phyloP scores from a whole-genome alignment of 2,888 invertebrate genomes.

The Ormyrus nitidulus region DNA sequence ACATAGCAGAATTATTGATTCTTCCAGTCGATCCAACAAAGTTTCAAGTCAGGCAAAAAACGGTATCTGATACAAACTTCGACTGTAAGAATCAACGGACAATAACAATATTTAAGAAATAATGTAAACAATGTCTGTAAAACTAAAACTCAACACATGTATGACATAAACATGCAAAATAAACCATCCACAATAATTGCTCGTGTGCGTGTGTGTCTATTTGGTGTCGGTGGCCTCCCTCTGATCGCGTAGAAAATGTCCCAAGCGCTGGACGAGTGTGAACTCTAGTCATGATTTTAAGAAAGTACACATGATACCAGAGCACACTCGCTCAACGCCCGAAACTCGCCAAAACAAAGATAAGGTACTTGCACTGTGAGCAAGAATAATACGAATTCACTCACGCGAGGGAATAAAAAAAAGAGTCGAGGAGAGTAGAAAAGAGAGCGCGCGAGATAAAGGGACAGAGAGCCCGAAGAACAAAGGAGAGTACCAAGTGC shows the following conservation, averaged over 20 bases:
- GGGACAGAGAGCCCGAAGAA: conserved; percentile 29
- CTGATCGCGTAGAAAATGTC: conserved; percentile 44
- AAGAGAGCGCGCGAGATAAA: background rate
- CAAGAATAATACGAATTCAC: background rate
- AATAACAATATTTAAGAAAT: background rate
- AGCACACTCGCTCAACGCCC: conserved; percentile 69
- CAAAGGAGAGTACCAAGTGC: conserved; percentile 30
- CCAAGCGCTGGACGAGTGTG: conserved; percentile 71
- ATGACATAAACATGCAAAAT: no score
- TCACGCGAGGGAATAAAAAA: background rate
- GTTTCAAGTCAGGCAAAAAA: background rate
- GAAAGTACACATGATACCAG: conserved; percentile 69
- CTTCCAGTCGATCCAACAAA: conserved; percentile 2
- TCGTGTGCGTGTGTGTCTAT: conserved; percentile 13
- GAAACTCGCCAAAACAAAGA: conserved; percentile 57
- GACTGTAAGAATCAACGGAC: conserved; percentile 24
- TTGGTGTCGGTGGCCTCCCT: conserved; percentile 36
- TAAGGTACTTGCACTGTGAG: background rate
- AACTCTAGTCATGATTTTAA: conserved; percentile 72
- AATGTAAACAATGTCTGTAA: background rate
- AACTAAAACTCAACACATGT: background rate
- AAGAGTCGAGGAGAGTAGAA: conserved; percentile 24
- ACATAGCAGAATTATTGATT: conserved; percentile 11
- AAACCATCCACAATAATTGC: no score
- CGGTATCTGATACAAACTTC: background rate